Evolutionary conservation across 2,888 invertebrate species (phyloP), one percentile per base, ranked within the genome.

Genomic region (Nebria brevicollis): DNA sequence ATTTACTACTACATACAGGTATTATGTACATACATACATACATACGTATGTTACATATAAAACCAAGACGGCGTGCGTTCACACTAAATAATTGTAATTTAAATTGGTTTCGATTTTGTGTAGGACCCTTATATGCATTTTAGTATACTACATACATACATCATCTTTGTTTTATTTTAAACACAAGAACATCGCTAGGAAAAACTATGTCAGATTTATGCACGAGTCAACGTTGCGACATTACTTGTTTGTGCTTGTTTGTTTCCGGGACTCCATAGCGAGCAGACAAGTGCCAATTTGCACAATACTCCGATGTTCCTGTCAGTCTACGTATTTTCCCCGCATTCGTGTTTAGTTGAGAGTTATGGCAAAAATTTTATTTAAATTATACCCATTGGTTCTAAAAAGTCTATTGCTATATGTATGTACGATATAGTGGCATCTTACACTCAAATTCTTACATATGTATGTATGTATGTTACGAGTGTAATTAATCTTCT

Each of bases 131-230:
- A 34, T 34, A 34, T 34, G 34, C 34, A 34, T 34, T 34, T 68
- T 25, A 13, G 68, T 13, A 68, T 68, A 68, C 11, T 25, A 68
- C 7, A n/a, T n/a, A n/a, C n/a, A n/a, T n/a, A n/a, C n/a, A n/a
- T n/a, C n/a, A n/a, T n/a, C n/a, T 66, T 66, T 66, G 15, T 66
- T 66, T 66, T 66, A 20, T 66, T 66, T 66, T 7, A 66, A 66
- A 66, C 0, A 66, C 66, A n/a, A 8, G 1, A 43, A 43, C 43
- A 10, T 43, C 6, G 43, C 43, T 8, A 10, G 7, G 43, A 43
- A 10, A 8, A 1, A 20, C 20, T 20, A 20, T 20, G 20, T 20
- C 43, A 10, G 43, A 43, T 43, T 54, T 54, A 54, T 54, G 7
- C 54, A 54, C 54, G 54, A 54, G 54, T 13, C 54, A 54, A 54